These are phyloP conservation scores for Mormyrus hasselquistii DNA, from an alignment of 2,797 vertebrate species.

Conservation along the genomic window DNA sequence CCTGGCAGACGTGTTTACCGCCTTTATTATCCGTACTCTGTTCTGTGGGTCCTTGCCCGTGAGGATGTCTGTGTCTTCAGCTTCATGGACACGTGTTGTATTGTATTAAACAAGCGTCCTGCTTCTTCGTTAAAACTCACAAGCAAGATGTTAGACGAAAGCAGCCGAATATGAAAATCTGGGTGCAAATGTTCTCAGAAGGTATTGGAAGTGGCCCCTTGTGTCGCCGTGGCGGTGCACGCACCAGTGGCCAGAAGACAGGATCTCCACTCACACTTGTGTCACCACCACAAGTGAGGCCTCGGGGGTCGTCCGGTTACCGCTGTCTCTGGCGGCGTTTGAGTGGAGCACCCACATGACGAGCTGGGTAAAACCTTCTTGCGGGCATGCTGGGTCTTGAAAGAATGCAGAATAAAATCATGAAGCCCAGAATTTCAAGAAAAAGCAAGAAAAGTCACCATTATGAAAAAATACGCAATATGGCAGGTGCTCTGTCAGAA, in stretches of 20 bases:
- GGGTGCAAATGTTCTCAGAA: not conserved
- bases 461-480: not conserved
- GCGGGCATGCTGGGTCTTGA: not conserved
- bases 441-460: not conserved
- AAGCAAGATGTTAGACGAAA: not conserved
- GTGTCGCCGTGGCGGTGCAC: not conserved
- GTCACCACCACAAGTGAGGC: not conserved
- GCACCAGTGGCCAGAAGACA: not conserved
- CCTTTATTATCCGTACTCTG: constrained; percentile 16
- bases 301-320: not conserved
- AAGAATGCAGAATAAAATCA: not conserved
- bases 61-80: not conserved
- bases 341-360: not conserved
- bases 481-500: not conserved
- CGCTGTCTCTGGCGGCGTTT: not conserved
- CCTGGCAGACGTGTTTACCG: constrained; percentile 13
- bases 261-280: not conserved
- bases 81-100: not conserved
- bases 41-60: not conserved
- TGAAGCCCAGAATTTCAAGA: not conserved
- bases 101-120: not conserved
- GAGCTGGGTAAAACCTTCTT: not conserved
- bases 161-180: not conserved
- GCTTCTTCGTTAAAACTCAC: not conserved
- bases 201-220: not conserved